phyloP scores from a whole-genome alignment of 92 coral and sea anemone genomes.

The Plumapathes pennacea region DNA sequence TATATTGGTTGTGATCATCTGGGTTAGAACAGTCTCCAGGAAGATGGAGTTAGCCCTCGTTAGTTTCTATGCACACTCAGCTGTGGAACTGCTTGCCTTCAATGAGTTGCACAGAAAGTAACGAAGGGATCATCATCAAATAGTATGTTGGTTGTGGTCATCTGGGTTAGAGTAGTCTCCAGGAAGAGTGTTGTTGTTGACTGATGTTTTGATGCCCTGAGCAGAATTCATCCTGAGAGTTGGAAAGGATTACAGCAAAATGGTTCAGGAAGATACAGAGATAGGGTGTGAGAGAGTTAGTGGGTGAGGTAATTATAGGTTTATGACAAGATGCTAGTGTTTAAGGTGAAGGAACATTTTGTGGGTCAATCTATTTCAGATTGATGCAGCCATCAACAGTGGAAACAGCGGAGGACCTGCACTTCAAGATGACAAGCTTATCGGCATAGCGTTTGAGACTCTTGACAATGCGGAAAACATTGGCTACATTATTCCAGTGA shows the following conservation, averaged over 20 bases:
- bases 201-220: too few relatives aligned
- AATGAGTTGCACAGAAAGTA: too few relatives aligned
- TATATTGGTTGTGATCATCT: too few relatives aligned
- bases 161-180: not conserved
- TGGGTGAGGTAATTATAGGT: not conserved
- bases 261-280: too few relatives aligned
- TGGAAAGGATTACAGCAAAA: too few relatives aligned
- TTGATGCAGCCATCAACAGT: constrained; percentile 92
- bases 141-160: too few relatives aligned
- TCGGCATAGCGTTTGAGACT: constrained; percentile 89
- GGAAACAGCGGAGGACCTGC: constrained; percentile 95
- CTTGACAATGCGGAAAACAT: constrained; percentile 89
- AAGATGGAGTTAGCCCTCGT: too few relatives aligned
- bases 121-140: too few relatives aligned
- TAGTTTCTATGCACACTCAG: constrained; percentile 92
- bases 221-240: too few relatives aligned
- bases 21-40: not conserved
- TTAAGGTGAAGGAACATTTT: not conserved
- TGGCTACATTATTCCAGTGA: constrained; percentile 86
- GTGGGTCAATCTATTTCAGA: constrained; percentile 29
- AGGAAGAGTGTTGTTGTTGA: too few relatives aligned
- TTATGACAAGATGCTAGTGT: not conserved
- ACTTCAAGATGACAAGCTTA: constrained; percentile 78
- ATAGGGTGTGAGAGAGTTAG: too few relatives aligned
- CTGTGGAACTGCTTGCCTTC: constrained; percentile 72